Evolutionary conservation across 92 coral and sea anemone genomes (phyloP).

Genomic region (Scolanthus callimorphus): DNA sequence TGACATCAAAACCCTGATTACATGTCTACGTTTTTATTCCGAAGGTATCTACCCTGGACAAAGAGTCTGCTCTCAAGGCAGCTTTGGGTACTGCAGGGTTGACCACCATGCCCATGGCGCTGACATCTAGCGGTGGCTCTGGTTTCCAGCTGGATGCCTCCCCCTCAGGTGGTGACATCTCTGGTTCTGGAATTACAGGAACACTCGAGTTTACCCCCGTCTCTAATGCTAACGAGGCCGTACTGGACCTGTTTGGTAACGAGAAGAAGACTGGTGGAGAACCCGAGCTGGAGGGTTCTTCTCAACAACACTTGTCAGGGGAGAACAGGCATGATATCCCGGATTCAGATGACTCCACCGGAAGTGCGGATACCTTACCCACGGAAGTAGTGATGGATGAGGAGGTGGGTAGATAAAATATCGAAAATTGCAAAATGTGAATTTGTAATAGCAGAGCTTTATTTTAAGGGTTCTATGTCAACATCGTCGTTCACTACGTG

Average conservation of each 20-base stretch:
- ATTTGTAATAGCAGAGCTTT: too few relatives aligned
- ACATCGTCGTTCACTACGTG: too few relatives aligned
- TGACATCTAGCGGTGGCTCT: slow-evolving; percentile 58
- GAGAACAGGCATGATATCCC: slow-evolving; percentile 53
- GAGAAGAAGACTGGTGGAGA: slow-evolving; percentile 19
- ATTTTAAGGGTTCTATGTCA: too few relatives aligned
- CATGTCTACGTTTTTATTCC: neutral
- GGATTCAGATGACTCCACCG: slow-evolving; percentile 12
- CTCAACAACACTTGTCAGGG: slow-evolving; percentile 24
- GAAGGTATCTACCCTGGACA: slow-evolving; percentile 29
- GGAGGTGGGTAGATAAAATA: slow-evolving; percentile 7
- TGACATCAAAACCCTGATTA: too few relatives aligned
- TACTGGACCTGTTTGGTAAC: slow-evolving; percentile 41
- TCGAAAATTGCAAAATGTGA: too few relatives aligned
- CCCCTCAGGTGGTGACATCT: slow-evolving; percentile 49
- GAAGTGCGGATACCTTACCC: slow-evolving; percentile 3
- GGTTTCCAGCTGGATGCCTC: slow-evolving; percentile 62
- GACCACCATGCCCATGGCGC: slow-evolving; percentile 51
- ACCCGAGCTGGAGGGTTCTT: slow-evolving; percentile 23
- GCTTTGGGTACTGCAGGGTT: slow-evolving; percentile 54
- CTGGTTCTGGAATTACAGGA: slow-evolving; percentile 75
- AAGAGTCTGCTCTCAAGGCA: slow-evolving; percentile 61
- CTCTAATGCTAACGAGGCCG: slow-evolving; percentile 64
- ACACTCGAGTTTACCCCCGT: slow-evolving; percentile 78
- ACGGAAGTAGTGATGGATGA: slow-evolving; percentile 21